Percentiles rank a stretch among this genome's conserved stretches.
Evolutionary conservation across 2,113 vertebrate genomes (phyloP).

Genomic region (Sinocyclocheilus maitianheensis): DNA sequence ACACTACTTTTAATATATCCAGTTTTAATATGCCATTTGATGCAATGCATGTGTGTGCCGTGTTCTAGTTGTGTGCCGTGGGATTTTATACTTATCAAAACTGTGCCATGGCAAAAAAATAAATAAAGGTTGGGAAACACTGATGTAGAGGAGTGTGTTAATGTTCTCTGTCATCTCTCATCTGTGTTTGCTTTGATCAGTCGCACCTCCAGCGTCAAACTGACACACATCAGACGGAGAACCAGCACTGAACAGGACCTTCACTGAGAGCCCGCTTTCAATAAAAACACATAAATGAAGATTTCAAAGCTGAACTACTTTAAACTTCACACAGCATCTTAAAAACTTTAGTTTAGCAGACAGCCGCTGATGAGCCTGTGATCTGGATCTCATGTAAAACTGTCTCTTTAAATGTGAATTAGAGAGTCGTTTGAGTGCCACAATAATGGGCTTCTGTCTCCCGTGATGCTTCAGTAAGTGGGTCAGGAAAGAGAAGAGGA

Average conservation of each 20-base stretch:
- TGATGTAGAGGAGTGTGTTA: neutral
- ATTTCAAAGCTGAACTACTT: too few relatives aligned
- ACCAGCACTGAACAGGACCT: neutral
- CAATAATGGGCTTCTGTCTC: conserved; percentile 58
- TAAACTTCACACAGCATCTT: neutral
- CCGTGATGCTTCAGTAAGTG: conserved; percentile 63
- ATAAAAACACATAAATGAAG: neutral
- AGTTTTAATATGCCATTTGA: too few relatives aligned
- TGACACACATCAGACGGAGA: neutral
- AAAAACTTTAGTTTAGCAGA: neutral
- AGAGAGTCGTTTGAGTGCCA: conserved; percentile 65
- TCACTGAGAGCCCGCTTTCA: neutral
- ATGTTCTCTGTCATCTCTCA: conserved; percentile 1
- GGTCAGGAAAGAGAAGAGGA: conserved; percentile 63
- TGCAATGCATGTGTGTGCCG: too few relatives aligned
- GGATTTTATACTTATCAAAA: too few relatives aligned
- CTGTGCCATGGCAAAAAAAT: too few relatives aligned
- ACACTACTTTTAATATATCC: too few relatives aligned
- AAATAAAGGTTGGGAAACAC: too few relatives aligned
- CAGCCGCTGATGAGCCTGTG: neutral
- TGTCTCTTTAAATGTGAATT: conserved; percentile 64
- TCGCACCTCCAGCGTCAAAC: neutral
- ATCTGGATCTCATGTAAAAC: neutral
- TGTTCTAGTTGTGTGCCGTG: too few relatives aligned
- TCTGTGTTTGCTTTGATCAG: neutral